These are phyloP conservation scores for Eidolon helvum DNA, from an alignment of 2,113 vertebrate genomes.

Conservation along the genomic window DNA sequence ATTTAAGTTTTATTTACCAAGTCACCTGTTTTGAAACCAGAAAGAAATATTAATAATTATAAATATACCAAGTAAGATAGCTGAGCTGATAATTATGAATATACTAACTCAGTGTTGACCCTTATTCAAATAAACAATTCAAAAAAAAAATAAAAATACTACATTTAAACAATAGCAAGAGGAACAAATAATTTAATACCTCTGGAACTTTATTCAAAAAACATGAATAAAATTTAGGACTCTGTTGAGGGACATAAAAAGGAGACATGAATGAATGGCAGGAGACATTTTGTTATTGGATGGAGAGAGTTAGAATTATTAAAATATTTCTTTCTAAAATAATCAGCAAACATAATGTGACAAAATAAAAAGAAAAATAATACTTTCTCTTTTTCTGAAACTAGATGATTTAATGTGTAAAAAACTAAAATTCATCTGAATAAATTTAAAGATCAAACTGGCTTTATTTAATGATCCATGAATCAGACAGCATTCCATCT, in stretches of 20 bases:
- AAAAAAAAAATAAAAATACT: background rate
- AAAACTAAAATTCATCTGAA: background rate
- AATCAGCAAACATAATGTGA: background rate
- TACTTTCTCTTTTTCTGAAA: background rate
- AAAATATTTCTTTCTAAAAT: constrained; percentile 30
- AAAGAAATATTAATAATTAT: background rate
- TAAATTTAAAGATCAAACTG: background rate
- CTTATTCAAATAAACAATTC: background rate
- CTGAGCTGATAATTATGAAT: background rate
- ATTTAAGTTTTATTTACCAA: background rate
- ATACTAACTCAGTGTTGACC: background rate
- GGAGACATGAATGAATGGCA: background rate
- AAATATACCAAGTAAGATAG: background rate
- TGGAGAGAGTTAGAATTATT: background rate
- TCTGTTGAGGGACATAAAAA: background rate
- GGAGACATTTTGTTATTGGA: background rate
- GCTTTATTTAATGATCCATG: no score
- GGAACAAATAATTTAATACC: background rate
- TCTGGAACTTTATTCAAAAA: background rate
- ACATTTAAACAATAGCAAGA: background rate
- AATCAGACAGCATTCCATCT: background rate
- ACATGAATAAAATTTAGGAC: background rate
- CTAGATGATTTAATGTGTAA: background rate
- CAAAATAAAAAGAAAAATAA: background rate
- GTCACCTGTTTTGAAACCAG: background rate